phyloP scores from a whole-genome alignment of 1,140 invertebrate genomes.

The Atta cephalotes region DNA sequence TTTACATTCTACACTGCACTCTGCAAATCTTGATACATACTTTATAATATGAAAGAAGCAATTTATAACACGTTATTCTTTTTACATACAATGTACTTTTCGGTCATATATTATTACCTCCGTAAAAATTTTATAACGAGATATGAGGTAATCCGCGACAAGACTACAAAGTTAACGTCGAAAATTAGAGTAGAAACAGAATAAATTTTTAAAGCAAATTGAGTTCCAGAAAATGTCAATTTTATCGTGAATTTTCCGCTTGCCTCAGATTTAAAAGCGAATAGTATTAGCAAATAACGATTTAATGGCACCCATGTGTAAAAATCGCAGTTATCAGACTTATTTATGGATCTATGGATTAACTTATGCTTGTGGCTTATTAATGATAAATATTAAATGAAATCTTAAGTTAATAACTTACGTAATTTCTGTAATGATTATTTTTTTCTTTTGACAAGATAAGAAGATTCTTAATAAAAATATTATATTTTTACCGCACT shows the following conservation, averaged over 20 bases:
- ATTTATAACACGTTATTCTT: slow-evolving; percentile 13
- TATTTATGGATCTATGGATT: neutral
- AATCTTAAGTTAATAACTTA: neutral
- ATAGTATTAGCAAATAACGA: slow-evolving; percentile 48
- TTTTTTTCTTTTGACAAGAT: neutral
- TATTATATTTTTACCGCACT: neutral
- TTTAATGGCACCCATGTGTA: neutral
- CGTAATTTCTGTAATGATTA: neutral
- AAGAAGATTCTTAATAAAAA: neutral
- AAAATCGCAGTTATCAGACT: slow-evolving; percentile 34
- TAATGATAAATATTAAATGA: neutral
- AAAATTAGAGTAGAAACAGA: slow-evolving; percentile 28
- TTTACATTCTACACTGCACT: slow-evolving; percentile 27
- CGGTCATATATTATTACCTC: neutral
- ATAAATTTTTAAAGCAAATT: slow-evolving; percentile 31
- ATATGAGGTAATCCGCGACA: slow-evolving; percentile 9
- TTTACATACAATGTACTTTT: neutral
- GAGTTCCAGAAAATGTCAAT: neutral
- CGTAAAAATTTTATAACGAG: slow-evolving; percentile 31
- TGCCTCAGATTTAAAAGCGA: slow-evolving; percentile 6
- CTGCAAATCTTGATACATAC: slow-evolving; percentile 21
- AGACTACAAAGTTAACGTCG: slow-evolving; percentile 13
- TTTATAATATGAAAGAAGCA: slow-evolving; percentile 11
- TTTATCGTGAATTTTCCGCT: neutral
- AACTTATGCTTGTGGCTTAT: neutral